Base-by-base conservation (phyloP, 2,797 vertebrate genomes). In the Myotis pilosus region DNA sequence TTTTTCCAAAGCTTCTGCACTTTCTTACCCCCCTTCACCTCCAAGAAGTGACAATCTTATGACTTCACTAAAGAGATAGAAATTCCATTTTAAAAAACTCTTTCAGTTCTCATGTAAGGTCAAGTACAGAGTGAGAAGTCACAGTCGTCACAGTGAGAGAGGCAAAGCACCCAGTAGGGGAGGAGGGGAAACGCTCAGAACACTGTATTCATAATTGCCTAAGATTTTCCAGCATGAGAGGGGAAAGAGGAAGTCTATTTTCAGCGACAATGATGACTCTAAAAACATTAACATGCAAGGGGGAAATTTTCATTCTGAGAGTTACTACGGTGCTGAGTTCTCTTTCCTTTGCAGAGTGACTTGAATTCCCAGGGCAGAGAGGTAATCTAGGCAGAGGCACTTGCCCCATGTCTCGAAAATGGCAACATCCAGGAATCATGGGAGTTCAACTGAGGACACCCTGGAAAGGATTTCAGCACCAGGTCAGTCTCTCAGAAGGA, bases 401-500 rank as follows among this genome's bases (percentile, higher is more conserved):
- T 80, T 74, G 93, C 94, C 96, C 76, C 28, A 6, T 82, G 94
- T 94, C 96, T 97, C 82, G 78, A 96, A 97, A 95, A 95, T 94
- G 95, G 86, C 92, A 97, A 93, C 57, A 87, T 92, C 95, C 87
- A 95, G 95, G 95, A 92, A 92, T 0, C 62, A 95, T 0, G 60
- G 92, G 97, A 97, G 97, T 97, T 97, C 91, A 98, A 96, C 53
- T 96, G 87, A 97, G 97, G 97, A 97, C 96, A 97, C 92, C 69
- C 82, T 75, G 94, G 79, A 74, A 87, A 95, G 94, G 91, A 92
- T 89, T 97, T 97, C 96, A 47, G 44, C n/a, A 60, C 94, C 96
- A 96, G 92, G 95, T 94, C 97, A 95, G 92, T 49, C 80, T 68
- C 28, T 55, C 88, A 91, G 90, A 96, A 92, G 94, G 87, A 92